Percentiles rank a stretch among this genome's conserved stretches.
These are phyloP conservation scores for Grammomys surdaster DNA, from an alignment of 2,113 vertebrate genomes.

Conservation along the genomic window DNA sequence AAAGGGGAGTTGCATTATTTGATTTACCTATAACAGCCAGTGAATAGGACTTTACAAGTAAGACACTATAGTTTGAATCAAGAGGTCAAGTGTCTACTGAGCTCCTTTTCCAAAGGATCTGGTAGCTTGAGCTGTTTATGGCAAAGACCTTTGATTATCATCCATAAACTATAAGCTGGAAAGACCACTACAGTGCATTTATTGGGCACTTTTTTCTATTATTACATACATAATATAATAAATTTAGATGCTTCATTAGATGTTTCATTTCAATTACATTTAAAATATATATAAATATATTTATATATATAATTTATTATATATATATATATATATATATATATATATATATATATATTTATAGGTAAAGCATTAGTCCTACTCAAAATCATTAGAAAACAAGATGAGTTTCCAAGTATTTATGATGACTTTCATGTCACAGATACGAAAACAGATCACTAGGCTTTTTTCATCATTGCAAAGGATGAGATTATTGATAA, in stretches of 20 bases:
- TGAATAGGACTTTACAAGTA: not conserved
- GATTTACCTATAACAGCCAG: not conserved
- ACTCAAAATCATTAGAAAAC: not conserved
- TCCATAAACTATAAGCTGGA: not conserved
- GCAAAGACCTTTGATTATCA: not conserved
- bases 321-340: too few species aligned
- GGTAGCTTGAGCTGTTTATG: not conserved
- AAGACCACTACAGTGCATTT: not conserved
- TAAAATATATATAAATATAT: too few species aligned
- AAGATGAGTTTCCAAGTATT: not conserved
- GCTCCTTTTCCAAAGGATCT: too few species aligned
- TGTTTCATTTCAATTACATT: not conserved
- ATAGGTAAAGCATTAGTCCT: not conserved
- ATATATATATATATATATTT: not conserved
- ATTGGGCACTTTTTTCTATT: not conserved
- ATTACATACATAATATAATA: not conserved
- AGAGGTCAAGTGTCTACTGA: not conserved
- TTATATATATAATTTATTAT: too few species aligned
- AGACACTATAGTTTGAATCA: too few species aligned
- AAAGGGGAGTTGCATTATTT: not conserved
- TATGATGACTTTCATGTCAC: not conserved
- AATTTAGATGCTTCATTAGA: not conserved
- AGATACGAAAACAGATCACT: not conserved
- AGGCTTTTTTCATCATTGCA: not conserved
- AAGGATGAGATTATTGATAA: not conserved